These are phyloP conservation scores for Anastatus disparis DNA, from an alignment of 1,140 invertebrate species.

Conservation along the genomic window DNA sequence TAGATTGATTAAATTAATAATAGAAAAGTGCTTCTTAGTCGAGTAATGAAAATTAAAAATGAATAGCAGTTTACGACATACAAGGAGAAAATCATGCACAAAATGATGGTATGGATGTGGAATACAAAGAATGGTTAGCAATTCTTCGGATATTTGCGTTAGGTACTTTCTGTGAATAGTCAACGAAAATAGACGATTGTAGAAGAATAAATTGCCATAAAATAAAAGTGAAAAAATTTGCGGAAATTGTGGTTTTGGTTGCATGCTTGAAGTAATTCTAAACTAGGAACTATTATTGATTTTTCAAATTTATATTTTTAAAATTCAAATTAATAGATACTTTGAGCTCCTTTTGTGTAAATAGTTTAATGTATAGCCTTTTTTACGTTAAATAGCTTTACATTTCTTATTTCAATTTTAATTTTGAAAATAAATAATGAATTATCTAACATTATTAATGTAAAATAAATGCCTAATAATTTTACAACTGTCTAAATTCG, in stretches of 20 bases:
- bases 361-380: no score
- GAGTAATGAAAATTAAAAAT: constrained; percentile 1
- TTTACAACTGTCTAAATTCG: not conserved
- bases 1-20: constrained; percentile 4
- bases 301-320: not conserved
- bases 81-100: not conserved
- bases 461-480: not conserved
- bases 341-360: no score
- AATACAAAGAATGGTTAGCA: not conserved
- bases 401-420: no score
- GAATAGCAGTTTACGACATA: not conserved
- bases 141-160: not conserved
- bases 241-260: not conserved
- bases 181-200: constrained; percentile 1
- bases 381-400: no score
- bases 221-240: not conserved
- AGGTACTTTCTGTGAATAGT: not conserved
- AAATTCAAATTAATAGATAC: no score
- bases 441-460: not conserved
- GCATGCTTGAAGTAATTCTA: not conserved
- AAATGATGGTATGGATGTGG: not conserved
- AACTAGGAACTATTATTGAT: not conserved
- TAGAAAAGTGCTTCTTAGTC: not conserved
- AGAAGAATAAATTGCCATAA: no score
- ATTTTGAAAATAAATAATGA: no score